phyloP scores from a whole-genome alignment of 2,888 invertebrate genomes.

The Octodonta nipae region DNA sequence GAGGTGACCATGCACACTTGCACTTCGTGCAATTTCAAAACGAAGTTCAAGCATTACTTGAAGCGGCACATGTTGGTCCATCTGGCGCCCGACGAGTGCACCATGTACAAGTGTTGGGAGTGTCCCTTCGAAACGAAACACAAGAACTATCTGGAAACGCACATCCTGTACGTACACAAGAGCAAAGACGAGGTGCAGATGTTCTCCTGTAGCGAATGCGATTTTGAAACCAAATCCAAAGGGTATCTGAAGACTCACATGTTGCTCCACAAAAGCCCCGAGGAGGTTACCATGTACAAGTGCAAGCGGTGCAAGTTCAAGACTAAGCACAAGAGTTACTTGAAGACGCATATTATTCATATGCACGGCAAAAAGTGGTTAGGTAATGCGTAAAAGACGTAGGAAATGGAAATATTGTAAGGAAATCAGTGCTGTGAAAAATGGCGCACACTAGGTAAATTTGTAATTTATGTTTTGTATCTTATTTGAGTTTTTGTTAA shows the following conservation, averaged over 20 bases:
- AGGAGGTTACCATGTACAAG: conserved; percentile 16
- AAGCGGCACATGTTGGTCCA: conserved; percentile 17
- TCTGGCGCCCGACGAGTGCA: conserved; percentile 12
- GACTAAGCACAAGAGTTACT: conserved; percentile 17
- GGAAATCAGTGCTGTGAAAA: no score
- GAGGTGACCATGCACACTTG: conserved; percentile 16
- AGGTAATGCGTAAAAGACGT: no score
- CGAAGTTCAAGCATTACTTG: conserved; percentile 17
- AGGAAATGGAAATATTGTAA: no score
- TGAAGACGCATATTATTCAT: conserved; percentile 15
- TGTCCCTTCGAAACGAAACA: conserved; percentile 18
- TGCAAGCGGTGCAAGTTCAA: conserved; percentile 17
- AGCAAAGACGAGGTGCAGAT: conserved; percentile 14
- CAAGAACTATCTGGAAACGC: conserved; percentile 17
- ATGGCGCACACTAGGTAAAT: no score
- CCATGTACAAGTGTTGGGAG: conserved; percentile 16
- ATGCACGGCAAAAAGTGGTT: conserved; percentile 14
- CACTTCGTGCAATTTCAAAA: conserved; percentile 14
- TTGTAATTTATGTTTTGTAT: no score
- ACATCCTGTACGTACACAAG: conserved; percentile 14
- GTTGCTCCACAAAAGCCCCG: conserved; percentile 15
- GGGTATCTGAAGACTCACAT: conserved; percentile 18
- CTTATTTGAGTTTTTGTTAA: no score
- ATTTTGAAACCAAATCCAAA: conserved; percentile 17
- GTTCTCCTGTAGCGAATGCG: conserved; percentile 15